Conservation (phyloP, 2,113 vertebrate species). For the Catagonus wagneri region DNA sequence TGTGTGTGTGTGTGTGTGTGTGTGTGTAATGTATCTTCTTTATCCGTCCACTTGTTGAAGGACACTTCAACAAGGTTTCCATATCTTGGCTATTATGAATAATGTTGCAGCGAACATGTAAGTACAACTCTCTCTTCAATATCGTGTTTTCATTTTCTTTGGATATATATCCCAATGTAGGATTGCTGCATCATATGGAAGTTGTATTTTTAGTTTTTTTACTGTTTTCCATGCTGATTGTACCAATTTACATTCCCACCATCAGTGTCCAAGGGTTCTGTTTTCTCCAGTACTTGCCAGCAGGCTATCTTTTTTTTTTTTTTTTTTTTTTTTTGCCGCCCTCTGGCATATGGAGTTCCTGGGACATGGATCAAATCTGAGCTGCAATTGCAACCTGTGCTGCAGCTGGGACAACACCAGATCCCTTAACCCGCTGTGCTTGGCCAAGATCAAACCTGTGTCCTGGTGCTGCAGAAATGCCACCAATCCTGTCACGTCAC, state of each 20-base stretch:
- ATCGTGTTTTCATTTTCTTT: not conserved
- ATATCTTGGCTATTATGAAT: not conserved
- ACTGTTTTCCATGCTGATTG: not conserved
- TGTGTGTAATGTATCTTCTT: not conserved
- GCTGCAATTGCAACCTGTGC: too few relatives aligned
- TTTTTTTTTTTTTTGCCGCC: too few relatives aligned
- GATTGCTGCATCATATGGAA: not conserved
- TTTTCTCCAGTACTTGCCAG: not conserved
- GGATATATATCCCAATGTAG: not conserved
- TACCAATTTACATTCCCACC: not conserved
- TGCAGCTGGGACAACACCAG: too few relatives aligned
- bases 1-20: not conserved
- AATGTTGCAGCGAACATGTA: not conserved
- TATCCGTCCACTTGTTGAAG: not conserved
- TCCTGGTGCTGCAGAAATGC: too few relatives aligned
- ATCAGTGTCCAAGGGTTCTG: not conserved
- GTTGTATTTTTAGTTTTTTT: not conserved
- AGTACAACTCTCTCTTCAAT: not conserved
- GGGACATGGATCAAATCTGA: too few relatives aligned
- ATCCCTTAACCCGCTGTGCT: too few relatives aligned
- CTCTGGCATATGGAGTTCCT: too few relatives aligned
- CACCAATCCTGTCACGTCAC: too few relatives aligned
- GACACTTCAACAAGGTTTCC: not conserved
- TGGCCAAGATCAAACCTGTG: too few relatives aligned
- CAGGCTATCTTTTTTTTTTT: not conserved